Evolutionary conservation across 1,140 invertebrate genomes (phyloP).

Genomic region (Bombus terrestris): DNA sequence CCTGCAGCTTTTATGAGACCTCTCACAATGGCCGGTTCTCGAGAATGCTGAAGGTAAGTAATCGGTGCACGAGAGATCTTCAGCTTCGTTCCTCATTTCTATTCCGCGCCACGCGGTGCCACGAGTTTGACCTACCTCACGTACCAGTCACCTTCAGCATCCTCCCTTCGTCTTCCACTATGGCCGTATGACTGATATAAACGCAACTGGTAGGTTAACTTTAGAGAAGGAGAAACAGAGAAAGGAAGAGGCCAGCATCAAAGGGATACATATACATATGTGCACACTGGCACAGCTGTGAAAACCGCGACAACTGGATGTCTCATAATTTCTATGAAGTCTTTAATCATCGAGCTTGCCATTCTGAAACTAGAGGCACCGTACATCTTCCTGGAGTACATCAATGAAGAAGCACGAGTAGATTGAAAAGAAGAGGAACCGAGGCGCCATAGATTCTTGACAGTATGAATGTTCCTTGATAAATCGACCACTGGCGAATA

Average conservation of each 20-base stretch:
- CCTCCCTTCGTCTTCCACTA: not conserved
- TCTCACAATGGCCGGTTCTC: slow-evolving; percentile 2
- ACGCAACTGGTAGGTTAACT: slow-evolving; percentile 53
- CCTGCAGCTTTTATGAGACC: not conserved
- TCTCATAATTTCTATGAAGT: slow-evolving; percentile 31
- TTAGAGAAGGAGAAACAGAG: not conserved
- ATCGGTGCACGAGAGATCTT: slow-evolving; percentile 32
- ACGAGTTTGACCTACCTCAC: slow-evolving; percentile 52
- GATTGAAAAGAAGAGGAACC: not conserved
- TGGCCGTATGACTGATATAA: slow-evolving; percentile 38
- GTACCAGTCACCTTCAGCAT: slow-evolving; percentile 42
- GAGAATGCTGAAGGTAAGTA: slow-evolving; percentile 9
- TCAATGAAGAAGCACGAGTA: not conserved
- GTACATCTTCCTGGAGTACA: not conserved
- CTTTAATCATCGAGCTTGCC: slow-evolving; percentile 37
- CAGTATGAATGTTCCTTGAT: not conserved
- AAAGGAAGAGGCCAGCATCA: slow-evolving; percentile 1
- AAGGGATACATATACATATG: not conserved
- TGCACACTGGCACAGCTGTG: slow-evolving; percentile 8
- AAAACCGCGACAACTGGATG: slow-evolving; percentile 37
- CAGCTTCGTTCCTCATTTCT: slow-evolving; percentile 21
- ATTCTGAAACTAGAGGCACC: slow-evolving; percentile 2
- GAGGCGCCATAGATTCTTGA: not conserved
- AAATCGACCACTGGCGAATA: not conserved
- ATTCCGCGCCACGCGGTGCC: slow-evolving; percentile 28